Conservation (phyloP, 2,888 invertebrate species). For the Cyrtodaria siliqua region DNA sequence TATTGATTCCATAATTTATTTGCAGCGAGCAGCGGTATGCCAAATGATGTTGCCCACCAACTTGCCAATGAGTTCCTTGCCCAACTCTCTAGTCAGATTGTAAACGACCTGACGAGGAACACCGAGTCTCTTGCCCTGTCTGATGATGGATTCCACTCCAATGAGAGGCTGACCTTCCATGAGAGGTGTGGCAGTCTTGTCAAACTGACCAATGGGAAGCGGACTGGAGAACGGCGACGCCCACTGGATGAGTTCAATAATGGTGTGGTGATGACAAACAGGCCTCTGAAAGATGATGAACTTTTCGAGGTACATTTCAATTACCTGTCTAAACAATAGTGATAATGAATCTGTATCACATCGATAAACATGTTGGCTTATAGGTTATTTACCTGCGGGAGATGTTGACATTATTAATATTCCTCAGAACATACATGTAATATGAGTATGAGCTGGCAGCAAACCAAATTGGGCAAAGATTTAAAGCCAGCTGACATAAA, state of each 20-base stretch:
- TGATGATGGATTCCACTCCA: conserved; percentile 66
- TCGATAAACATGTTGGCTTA: too few relatives aligned
- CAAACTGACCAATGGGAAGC: conserved; percentile 87
- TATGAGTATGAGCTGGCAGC: too few relatives aligned
- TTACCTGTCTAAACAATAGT: too few relatives aligned
- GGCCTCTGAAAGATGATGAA: conserved; percentile 84
- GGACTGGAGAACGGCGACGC: conserved; percentile 83
- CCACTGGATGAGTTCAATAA: conserved; percentile 86
- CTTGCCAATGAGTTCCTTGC: conserved; percentile 80
- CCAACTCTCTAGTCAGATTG: conserved; percentile 79
- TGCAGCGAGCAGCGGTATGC: conserved; percentile 46
- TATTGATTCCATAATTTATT: too few relatives aligned
- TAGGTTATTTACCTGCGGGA: too few relatives aligned
- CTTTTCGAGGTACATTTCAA: conserved; percentile 82
- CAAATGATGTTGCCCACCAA: conserved; percentile 82
- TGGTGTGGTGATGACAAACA: conserved; percentile 85
- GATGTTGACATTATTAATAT: too few relatives aligned
- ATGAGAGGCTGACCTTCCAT: conserved; percentile 88
- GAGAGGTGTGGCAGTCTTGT: conserved; percentile 95
- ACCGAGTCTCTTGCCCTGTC: conserved; percentile 60
- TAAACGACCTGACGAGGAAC: conserved; percentile 74
- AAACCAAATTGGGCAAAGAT: too few relatives aligned
- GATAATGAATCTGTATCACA: too few relatives aligned
- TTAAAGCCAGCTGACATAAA: too few relatives aligned
- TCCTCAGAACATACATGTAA: too few relatives aligned